Evolutionary conservation across 2,888 invertebrate species (phyloP).

Genomic region (Hemithea aestivaria): DNA sequence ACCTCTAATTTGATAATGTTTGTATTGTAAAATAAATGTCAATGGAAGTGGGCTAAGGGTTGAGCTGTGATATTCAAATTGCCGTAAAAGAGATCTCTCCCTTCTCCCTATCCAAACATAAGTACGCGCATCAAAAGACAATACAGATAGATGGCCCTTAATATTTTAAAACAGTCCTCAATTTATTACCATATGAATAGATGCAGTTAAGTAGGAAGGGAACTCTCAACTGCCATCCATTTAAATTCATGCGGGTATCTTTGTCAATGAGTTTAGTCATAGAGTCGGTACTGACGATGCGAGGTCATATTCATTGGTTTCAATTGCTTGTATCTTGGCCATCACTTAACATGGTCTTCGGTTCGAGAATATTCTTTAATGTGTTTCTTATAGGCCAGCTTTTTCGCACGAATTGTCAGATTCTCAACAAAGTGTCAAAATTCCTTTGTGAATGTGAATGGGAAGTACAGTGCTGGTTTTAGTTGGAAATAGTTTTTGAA

Average conservation of each 20-base stretch:
- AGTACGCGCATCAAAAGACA: too few species aligned
- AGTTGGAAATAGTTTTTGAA: too few species aligned
- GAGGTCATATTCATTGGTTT: constrained; percentile 67
- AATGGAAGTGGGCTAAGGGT: too few species aligned
- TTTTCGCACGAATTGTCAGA: too few species aligned
- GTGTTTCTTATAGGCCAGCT: background rate
- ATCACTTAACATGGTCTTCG: constrained; percentile 4
- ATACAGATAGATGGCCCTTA: background rate
- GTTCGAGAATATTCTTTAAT: constrained; percentile 24
- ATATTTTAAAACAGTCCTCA: constrained; percentile 1
- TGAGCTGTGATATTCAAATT: too few species aligned
- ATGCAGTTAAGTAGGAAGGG: constrained; percentile 16
- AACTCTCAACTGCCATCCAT: constrained; percentile 10
- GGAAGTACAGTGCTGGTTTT: too few species aligned
- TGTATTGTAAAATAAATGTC: too few species aligned
- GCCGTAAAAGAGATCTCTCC: too few species aligned
- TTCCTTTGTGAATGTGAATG: too few species aligned
- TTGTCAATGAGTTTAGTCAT: constrained; percentile 16
- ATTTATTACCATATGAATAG: constrained; percentile 2
- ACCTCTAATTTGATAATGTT: too few species aligned
- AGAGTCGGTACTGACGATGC: constrained; percentile 18
- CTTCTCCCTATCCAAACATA: too few species aligned
- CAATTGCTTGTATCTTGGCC: constrained; percentile 48
- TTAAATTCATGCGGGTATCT: constrained; percentile 22
- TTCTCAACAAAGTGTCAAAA: too few species aligned